phyloP scores from a whole-genome alignment of 2,888 invertebrate genomes.

The Onchidella celtica region DNA sequence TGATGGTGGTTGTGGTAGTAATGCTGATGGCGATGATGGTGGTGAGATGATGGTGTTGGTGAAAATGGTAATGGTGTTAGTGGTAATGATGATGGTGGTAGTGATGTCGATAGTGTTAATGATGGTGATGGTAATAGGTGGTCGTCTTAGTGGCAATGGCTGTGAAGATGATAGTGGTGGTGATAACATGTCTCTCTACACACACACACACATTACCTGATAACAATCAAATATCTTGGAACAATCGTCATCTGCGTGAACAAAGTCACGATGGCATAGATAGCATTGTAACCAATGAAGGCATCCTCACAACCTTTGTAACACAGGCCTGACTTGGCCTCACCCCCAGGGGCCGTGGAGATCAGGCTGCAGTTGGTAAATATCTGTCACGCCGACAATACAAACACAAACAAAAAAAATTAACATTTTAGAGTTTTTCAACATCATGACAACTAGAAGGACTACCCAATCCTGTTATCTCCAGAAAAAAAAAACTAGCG shows the following conservation, averaged over 20 bases:
- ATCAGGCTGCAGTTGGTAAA: not conserved
- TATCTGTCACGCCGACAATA: not conserved
- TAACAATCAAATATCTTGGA: not conserved
- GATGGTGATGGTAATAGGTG: not conserved
- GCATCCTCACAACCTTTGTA: not conserved
- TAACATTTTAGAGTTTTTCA: no score
- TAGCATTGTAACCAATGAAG: slow-evolving; percentile 1
- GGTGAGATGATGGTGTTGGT: not conserved
- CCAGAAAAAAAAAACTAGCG: no score
- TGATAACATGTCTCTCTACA: not conserved
- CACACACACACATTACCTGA: no score
- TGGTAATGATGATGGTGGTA: not conserved
- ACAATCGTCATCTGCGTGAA: not conserved
- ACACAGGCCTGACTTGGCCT: slow-evolving; percentile 8
- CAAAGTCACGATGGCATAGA: not conserved
- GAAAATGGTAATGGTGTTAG: not conserved
- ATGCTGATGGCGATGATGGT: not conserved
- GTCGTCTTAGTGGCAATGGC: not conserved
- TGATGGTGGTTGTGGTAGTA: slow-evolving; percentile 13
- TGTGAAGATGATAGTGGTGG: not conserved
- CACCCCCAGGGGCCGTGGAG: not conserved
- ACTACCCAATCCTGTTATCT: not conserved
- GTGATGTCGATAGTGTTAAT: slow-evolving; percentile 3
- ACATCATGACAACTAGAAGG: no score
- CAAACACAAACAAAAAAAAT: no score